Base-by-base conservation (phyloP, 2,113 vertebrate genomes). In the Camelus bactrianus region DNA sequence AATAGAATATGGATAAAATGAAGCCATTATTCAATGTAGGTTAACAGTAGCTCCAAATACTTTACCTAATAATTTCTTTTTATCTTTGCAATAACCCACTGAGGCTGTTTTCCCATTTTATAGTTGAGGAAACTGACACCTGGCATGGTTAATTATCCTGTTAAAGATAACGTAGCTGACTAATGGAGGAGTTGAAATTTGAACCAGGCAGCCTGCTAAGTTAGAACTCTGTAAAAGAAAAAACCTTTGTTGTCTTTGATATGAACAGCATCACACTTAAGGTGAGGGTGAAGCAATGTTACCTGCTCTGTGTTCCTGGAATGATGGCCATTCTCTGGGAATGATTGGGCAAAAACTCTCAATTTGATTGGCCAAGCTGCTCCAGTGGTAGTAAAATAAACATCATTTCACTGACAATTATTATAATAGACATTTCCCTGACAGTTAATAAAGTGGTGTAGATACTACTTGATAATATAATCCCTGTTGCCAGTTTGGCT, bases 401-500 rank as follows among this genome's bases (percentile, higher is more conserved):
- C 73, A 89, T 90, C 83, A 50, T 98, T 98, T 96, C 80, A 80
- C 89, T 97, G 96, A 97, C 97, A 54, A 28, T 17, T 85, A 97
- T 87, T 95, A 77, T 96, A 96, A 67, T 56, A 96, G 97, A 95
- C 91, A 30, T 98, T 98, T 98, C 90, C 85, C 81, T 97, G 97
- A 97, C 96, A 97, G 97, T 98, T 98, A 98, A 98, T 98, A 98
- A 98, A 98, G 97, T 97, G 90, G 92, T 5, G 52, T 72, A 94
- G 97, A 90, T 94, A 85, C 97, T 98, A 65, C 95, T 98, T 56
- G 46, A 95, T 98, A 98, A 98, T 97, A 82, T 69, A 98, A 98
- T 98, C 97, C 96, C 94, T 58, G 91, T 97, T 98, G 97, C 98
- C 97, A 98, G 97, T 98, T 97, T 54, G 26, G 93, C 98, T 98